Conservation (phyloP, 2,113 vertebrate species). For the Spilogale gracilis region DNA sequence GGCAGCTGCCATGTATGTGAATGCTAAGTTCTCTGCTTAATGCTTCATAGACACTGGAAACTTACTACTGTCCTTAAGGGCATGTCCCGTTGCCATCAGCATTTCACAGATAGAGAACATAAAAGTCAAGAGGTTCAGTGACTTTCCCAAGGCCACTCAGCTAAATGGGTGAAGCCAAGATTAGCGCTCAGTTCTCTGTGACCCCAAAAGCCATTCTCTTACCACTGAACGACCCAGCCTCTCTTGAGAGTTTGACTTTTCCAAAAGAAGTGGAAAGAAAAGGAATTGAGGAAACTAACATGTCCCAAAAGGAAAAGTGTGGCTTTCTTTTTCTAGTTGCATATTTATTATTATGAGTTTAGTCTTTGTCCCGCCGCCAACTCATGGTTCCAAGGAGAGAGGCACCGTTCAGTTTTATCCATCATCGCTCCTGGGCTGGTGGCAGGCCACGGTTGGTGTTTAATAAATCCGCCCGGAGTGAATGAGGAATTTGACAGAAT, state of each 20-base stretch:
- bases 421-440: background rate
- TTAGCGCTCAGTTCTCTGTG: background rate
- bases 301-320: background rate
- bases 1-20: fast-evolving
- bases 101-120: background rate
- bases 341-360: background rate
- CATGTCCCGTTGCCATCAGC: no score
- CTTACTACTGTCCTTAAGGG: background rate
- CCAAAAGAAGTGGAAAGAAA: background rate
- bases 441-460: background rate
- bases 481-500: background rate
- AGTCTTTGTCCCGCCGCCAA: background rate
- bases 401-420: background rate
- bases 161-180: background rate
- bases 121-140: background rate
- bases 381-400: background rate
- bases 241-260: background rate
- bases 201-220: background rate
- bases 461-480: background rate
- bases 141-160: background rate
- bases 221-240: background rate
- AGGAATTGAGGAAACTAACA: no score
- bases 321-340: background rate
- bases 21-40: background rate
- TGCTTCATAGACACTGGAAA: background rate